Conservation (phyloP, 2,797 vertebrate species). For the Labroides dimidiatus region DNA sequence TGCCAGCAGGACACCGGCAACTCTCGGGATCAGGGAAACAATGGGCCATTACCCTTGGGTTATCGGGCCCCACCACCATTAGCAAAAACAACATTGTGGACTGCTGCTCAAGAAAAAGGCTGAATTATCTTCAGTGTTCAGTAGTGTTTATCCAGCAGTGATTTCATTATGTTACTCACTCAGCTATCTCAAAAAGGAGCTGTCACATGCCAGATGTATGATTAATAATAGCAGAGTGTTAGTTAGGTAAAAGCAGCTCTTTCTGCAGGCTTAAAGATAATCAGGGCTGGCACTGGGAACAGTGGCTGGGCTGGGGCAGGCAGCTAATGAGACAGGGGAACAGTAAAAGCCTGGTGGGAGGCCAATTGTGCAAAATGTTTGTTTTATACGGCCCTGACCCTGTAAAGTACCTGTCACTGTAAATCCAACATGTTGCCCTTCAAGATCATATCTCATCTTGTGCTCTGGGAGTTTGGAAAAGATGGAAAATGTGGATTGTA, state of each 20-base stretch:
- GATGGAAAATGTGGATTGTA: constrained; percentile 20
- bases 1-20: constrained; percentile 59
- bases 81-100: constrained; percentile 65
- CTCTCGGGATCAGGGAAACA: constrained; percentile 69
- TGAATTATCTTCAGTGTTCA: constrained; percentile 47
- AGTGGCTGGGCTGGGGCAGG: constrained; percentile 62
- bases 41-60: constrained; percentile 68
- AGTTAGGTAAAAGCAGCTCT: constrained; percentile 49
- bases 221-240: constrained; percentile 48
- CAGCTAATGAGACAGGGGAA: constrained; percentile 77
- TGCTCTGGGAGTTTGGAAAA: constrained; percentile 45
- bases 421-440: constrained; percentile 56
- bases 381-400: constrained; percentile 64
- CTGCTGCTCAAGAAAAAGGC: constrained; percentile 36
- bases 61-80: constrained; percentile 62
- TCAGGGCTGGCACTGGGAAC: constrained; percentile 72
- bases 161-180: constrained; percentile 42
- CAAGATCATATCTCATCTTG: constrained; percentile 65
- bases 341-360: constrained; percentile 64
- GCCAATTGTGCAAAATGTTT: constrained; percentile 76
- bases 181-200: constrained; percentile 47
- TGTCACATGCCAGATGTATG: constrained; percentile 45
- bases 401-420: constrained; percentile 68
- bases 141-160: constrained; percentile 35
- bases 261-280: constrained; percentile 71